A percentile compares a stretch with the other conserved stretches of the same genome.
These are phyloP conservation scores for Drosophila pandora DNA, from an alignment of 1,140 invertebrate species.

Conservation along the genomic window DNA sequence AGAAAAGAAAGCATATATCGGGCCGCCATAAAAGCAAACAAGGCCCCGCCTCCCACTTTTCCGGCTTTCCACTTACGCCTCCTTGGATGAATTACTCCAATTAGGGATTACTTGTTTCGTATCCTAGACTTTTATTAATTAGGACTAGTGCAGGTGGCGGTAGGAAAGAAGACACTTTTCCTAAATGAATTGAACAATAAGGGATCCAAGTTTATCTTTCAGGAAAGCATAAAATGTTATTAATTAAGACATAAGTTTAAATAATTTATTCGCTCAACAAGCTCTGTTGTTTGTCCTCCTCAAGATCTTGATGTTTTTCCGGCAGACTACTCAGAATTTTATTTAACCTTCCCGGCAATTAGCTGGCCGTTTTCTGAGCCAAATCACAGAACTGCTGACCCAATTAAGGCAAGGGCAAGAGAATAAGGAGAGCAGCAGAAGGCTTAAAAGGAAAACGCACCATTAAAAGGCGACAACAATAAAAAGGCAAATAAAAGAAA, in stretches of 20 bases:
- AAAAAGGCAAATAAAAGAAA: constrained; percentile 72
- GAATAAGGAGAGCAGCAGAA: constrained; percentile 26
- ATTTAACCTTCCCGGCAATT: constrained; percentile 24
- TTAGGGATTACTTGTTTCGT: constrained; percentile 22
- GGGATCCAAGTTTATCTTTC: too few species aligned
- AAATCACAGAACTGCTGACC: constrained; percentile 52
- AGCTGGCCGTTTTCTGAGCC: constrained; percentile 36
- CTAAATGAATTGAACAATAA: background rate
- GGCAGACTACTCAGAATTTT: background rate
- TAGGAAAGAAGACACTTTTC: constrained; percentile 13
- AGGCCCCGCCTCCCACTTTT: constrained; percentile 23
- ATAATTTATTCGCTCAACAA: too few species aligned
- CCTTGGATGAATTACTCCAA: constrained; percentile 36
- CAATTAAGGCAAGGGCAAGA: constrained; percentile 45
- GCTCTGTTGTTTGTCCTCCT: background rate
- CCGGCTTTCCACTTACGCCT: constrained; percentile 20
- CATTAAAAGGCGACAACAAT: constrained; percentile 69
- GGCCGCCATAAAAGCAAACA: constrained; percentile 61
- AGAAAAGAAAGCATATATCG: constrained; percentile 38
- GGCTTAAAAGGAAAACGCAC: constrained; percentile 62
- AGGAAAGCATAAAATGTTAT: too few species aligned
- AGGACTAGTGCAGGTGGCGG: constrained; percentile 30
- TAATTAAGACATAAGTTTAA: background rate
- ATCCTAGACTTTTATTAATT: constrained; percentile 53
- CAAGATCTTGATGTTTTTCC: background rate